Percentiles rank a stretch among this genome's conserved stretches.
Conservation (phyloP, 1,140 invertebrate genomes). For the Polypedilum pembai region DNA sequence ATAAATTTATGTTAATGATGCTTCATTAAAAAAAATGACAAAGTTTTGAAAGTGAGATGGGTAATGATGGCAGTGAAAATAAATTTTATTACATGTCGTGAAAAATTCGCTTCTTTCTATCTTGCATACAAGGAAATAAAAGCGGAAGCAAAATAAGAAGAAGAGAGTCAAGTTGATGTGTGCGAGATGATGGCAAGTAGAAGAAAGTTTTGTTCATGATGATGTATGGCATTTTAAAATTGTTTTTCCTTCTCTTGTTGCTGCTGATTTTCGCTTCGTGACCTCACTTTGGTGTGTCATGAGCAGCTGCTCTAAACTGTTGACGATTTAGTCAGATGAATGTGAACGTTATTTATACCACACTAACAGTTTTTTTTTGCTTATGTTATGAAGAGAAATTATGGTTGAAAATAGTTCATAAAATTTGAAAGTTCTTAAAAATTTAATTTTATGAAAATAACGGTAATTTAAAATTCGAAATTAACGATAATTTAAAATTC, state of each 20-base stretch:
- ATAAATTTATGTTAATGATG: constrained; percentile 19
- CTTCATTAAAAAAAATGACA: constrained; percentile 13
- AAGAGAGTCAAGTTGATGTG: not conserved
- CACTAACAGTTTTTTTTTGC: too few species aligned
- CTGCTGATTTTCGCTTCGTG: not conserved
- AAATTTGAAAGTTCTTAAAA: too few species aligned
- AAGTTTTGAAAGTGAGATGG: not conserved
- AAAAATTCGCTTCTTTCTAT: not conserved
- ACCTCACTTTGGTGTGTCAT: too few species aligned
- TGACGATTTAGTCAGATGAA: too few species aligned
- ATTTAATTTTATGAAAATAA: too few species aligned
- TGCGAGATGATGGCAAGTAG: not conserved
- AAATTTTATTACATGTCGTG: not conserved
- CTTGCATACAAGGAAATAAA: not conserved
- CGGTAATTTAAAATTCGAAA: too few species aligned
- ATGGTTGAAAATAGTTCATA: too few species aligned
- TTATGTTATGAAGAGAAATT: too few species aligned
- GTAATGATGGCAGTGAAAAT: not conserved
- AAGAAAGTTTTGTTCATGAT: not conserved
- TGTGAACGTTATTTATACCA: too few species aligned
- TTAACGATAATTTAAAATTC: too few species aligned
- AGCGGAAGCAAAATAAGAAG: not conserved
- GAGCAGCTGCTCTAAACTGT: too few species aligned
- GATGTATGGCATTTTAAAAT: constrained; percentile 7
- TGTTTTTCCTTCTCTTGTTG: not conserved